Evolutionary conservation across 2,888 invertebrate genomes (phyloP).

Genomic region (Agrochola lota): DNA sequence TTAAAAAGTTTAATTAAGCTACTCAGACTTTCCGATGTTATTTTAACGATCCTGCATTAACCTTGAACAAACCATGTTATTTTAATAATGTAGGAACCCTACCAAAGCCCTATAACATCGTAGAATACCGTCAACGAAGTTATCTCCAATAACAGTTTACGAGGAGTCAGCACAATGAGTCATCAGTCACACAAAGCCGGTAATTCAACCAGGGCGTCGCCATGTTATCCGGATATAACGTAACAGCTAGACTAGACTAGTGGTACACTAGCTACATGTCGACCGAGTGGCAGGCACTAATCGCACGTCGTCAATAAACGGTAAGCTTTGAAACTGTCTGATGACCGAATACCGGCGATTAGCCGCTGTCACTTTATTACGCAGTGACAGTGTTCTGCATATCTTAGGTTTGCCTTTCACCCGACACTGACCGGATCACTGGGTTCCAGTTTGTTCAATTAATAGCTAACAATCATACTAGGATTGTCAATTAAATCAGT

Average conservation of each 20-base stretch:
- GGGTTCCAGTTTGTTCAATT: slow-evolving; percentile 80
- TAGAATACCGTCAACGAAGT: slow-evolving; percentile 48
- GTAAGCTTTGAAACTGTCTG: slow-evolving; percentile 62
- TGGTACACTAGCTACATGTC: slow-evolving; percentile 59
- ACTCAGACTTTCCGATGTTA: slow-evolving; percentile 39
- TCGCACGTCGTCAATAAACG: slow-evolving; percentile 57
- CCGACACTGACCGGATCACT: slow-evolving; percentile 75
- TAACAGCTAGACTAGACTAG: slow-evolving; percentile 34
- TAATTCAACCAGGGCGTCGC: slow-evolving; percentile 75
- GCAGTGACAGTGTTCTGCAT: slow-evolving; percentile 20
- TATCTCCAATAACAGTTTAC: slow-evolving; percentile 75
- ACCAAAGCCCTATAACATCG: slow-evolving; percentile 7
- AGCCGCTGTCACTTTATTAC: slow-evolving; percentile 22
- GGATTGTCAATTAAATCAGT: slow-evolving; percentile 89
- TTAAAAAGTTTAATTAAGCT: slow-evolving; percentile 54
- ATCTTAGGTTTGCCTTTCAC: slow-evolving; percentile 47
- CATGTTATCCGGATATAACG: slow-evolving; percentile 74
- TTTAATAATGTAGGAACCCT: slow-evolving; percentile 19
- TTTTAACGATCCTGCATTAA: slow-evolving; percentile 46
- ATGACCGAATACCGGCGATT: slow-evolving; percentile 41
- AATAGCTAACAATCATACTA: slow-evolving; percentile 86
- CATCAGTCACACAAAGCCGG: slow-evolving; percentile 78
- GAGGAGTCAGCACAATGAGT: slow-evolving; percentile 73
- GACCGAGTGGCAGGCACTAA: slow-evolving; percentile 59
- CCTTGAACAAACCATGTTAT: slow-evolving; percentile 16